Evolutionary conservation across 2,797 vertebrate genomes (phyloP).

Genomic region (Tangara arthus): DNA sequence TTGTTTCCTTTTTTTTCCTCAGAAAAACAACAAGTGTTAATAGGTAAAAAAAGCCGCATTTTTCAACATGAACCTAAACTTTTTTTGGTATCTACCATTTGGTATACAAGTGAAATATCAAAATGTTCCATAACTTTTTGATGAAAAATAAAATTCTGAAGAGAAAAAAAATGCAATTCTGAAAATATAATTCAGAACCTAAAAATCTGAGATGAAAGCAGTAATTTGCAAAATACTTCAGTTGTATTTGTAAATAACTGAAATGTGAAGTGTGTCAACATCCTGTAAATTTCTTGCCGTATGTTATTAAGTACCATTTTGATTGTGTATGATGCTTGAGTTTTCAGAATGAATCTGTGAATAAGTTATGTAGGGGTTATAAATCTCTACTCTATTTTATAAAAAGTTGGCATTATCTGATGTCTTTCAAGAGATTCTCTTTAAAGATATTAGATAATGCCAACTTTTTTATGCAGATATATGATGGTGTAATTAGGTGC

Average conservation of each 20-base stretch:
- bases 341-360: neutral
- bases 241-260: neutral
- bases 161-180: neutral
- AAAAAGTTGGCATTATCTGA: too few relatives aligned
- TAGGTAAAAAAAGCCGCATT: neutral
- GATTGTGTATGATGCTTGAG: neutral
- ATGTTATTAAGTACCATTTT: neutral
- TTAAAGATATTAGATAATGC: neutral
- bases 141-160: neutral
- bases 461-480: neutral
- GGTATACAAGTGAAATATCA: accelerated
- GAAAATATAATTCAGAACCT: neutral
- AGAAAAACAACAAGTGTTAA: neutral
- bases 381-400: neutral
- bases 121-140: neutral
- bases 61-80: neutral
- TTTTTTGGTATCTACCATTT: neutral
- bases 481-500: neutral
- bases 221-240: neutral
- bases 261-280: neutral
- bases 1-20: neutral
- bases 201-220: neutral
- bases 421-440: neutral
- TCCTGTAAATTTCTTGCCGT: neutral
- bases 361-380: neutral